phyloP scores from a whole-genome alignment of 1,140 invertebrate species.

The Neuroterus valhalla region DNA sequence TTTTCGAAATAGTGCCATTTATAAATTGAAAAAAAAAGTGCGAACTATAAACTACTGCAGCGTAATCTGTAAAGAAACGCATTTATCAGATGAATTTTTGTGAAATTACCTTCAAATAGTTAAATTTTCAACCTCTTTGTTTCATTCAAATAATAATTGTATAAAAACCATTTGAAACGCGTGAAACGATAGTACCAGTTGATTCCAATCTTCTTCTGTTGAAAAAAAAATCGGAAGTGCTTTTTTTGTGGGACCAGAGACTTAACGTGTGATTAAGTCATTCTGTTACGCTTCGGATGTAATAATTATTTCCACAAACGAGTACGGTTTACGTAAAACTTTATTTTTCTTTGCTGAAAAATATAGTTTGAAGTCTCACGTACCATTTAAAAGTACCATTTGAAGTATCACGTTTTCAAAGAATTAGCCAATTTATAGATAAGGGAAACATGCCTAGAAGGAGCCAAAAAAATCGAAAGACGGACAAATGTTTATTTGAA shows the following conservation, averaged over 20 bases:
- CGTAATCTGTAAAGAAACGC: not conserved
- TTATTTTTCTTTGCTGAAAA: no score
- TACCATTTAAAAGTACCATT: no score
- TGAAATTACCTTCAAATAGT: not conserved
- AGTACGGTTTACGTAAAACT: conserved; percentile 5
- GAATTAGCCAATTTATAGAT: not conserved
- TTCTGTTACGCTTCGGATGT: conserved; percentile 13
- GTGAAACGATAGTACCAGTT: not conserved
- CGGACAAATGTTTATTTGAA: no score
- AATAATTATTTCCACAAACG: conserved; percentile 18
- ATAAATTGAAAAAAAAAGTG: not conserved
- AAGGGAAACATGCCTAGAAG: no score
- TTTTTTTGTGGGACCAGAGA: not conserved
- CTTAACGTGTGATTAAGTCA: conserved; percentile 2
- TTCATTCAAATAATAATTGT: conserved; percentile 1
- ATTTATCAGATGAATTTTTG: not conserved
- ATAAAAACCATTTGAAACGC: not conserved
- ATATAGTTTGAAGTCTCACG: no score
- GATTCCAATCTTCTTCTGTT: not conserved
- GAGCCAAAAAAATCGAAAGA: no score
- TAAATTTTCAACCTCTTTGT: not conserved
- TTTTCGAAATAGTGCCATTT: not conserved
- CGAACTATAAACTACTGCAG: not conserved
- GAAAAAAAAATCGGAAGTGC: not conserved
- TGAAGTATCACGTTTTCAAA: not conserved